phyloP scores from a whole-genome alignment of 2,113 vertebrate species.

The Dipodomys merriami region DNA sequence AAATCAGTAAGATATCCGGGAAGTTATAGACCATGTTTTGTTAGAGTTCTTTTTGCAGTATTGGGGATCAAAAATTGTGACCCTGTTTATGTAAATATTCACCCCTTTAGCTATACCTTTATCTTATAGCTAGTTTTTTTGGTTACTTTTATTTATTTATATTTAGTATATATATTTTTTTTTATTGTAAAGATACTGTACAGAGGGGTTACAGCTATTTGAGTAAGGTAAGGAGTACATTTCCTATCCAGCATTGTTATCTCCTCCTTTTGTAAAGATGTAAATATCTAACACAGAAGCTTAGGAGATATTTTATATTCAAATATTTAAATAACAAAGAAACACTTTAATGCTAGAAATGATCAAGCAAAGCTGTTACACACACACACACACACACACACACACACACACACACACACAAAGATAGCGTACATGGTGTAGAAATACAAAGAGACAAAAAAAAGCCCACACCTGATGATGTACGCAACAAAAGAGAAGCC shows the following conservation, averaged over 20 bases:
- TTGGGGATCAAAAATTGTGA: neutral
- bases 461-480: neutral
- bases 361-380: neutral
- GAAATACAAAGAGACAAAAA: neutral
- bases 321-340: constrained; percentile 16
- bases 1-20: neutral
- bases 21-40: neutral
- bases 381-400: neutral
- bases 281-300: neutral
- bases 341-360: neutral
- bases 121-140: neutral
- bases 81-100: neutral
- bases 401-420: neutral
- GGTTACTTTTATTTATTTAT: no score
- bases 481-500: neutral
- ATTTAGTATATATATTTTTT: no score
- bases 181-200: no score
- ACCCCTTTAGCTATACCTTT: neutral
- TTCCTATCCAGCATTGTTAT: no score
- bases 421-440: neutral
- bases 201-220: no score
- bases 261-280: neutral
- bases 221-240: no score
- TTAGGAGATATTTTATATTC: neutral
- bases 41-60: neutral